Evolutionary conservation across 2,888 invertebrate genomes (phyloP).

Genomic region (Mimumesa dahlbomi): DNA sequence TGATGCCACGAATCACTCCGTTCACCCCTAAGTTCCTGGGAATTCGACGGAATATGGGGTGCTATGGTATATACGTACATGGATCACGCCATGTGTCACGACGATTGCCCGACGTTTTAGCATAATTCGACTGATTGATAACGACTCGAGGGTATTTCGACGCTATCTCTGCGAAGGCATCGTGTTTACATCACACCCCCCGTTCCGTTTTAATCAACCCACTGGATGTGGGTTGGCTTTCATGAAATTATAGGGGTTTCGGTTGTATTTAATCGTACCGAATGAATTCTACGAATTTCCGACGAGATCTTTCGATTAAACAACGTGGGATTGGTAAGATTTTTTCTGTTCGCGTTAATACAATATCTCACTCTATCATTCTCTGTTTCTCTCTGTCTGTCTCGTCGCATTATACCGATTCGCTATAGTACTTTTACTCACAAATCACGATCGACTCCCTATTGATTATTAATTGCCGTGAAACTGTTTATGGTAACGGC

Average conservation of each 20-base stretch:
- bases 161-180: slow-evolving; percentile 16
- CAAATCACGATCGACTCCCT: neutral
- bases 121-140: slow-evolving; percentile 63
- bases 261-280: no score
- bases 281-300: no score
- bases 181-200: neutral
- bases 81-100: slow-evolving; percentile 50
- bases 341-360: no score
- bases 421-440: slow-evolving; percentile 1
- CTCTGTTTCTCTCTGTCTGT: no score
- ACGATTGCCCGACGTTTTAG: slow-evolving; percentile 57
- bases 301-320: no score
- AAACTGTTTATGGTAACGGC: slow-evolving; percentile 19
- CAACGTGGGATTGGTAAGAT: no score
- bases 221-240: slow-evolving; percentile 26
- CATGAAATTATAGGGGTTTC: slow-evolving; percentile 30
- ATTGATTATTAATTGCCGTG: slow-evolving; percentile 17
- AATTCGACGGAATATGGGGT: slow-evolving; percentile 31
- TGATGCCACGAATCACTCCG: neutral
- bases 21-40: slow-evolving; percentile 44
- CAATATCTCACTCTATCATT: no score
- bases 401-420: no score
- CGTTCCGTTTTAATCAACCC: slow-evolving; percentile 51
- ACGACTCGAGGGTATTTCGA: slow-evolving; percentile 2
- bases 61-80: no score